Evolutionary conservation across 1,140 invertebrate species (phyloP).

Genomic region (Berghia stephanieae): DNA sequence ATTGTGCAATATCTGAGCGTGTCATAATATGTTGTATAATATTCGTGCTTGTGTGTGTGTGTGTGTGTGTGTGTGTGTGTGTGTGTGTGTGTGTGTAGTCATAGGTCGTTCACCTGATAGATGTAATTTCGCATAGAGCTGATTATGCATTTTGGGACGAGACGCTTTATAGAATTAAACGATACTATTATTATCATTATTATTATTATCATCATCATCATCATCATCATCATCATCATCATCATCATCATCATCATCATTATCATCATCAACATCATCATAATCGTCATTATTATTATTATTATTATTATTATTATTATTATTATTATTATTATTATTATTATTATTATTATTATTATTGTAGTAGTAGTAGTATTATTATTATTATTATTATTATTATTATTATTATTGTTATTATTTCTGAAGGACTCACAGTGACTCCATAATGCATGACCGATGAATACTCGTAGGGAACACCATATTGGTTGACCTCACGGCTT

Average conservation of each 20-base stretch:
- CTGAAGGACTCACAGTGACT: constrained; percentile 50
- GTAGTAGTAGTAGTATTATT: no score
- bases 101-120: neutral
- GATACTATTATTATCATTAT: neutral
- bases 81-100: constrained; percentile 5
- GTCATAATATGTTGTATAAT: neutral
- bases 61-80: constrained; percentile 9
- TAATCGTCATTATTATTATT: neutral
- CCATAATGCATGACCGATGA: constrained; percentile 69
- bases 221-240: neutral
- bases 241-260: neutral
- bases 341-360: neutral
- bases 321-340: constrained; percentile 12
- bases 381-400: constrained; percentile 1
- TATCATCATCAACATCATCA: no score
- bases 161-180: neutral
- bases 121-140: neutral
- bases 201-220: neutral
- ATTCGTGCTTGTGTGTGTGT: neutral
- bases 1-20: no score
- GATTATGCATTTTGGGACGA: neutral
- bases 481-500: constrained; percentile 47
- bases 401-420: constrained; percentile 1
- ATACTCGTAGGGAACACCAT: constrained; percentile 55
- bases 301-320: neutral